Percentiles rank a stretch among this genome's conserved stretches.
Conservation (phyloP, 2,113 vertebrate species). For the Chaenocephalus aceratus region DNA sequence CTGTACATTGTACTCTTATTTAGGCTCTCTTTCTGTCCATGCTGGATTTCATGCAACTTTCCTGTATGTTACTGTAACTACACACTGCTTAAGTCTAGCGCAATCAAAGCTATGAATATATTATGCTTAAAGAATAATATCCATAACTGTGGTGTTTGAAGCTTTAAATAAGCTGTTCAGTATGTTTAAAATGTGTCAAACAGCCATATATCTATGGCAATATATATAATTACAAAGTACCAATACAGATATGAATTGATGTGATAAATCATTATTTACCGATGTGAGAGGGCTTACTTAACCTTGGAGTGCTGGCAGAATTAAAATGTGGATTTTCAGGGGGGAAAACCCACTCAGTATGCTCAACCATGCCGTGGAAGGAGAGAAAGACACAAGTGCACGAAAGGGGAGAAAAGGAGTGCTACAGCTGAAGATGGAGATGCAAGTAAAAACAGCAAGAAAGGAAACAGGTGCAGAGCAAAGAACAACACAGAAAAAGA, state of each 20-base stretch:
- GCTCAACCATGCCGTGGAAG: slow-evolving; percentile 69
- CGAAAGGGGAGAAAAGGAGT: slow-evolving; percentile 13
- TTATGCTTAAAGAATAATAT: slow-evolving; percentile 6
- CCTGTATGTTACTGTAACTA: slow-evolving; percentile 6
- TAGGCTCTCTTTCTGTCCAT: slow-evolving; percentile 19
- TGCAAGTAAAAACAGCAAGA: slow-evolving; percentile 53
- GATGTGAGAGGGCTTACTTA: slow-evolving; percentile 76
- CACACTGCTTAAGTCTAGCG: background rate
- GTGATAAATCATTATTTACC: slow-evolving; percentile 78
- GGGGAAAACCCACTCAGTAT: slow-evolving; percentile 75
- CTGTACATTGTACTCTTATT: slow-evolving; percentile 27
- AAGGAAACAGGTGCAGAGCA: slow-evolving; percentile 62
- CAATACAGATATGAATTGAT: slow-evolving; percentile 64
- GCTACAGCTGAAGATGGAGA: slow-evolving; percentile 54
- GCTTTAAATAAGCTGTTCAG: slow-evolving; percentile 9
- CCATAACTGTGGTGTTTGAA: background rate
- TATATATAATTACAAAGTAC: slow-evolving; percentile 60
- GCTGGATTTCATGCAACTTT: slow-evolving; percentile 8
- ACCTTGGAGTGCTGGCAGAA: slow-evolving; percentile 77
- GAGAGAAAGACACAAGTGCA: slow-evolving; percentile 57
- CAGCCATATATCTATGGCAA: slow-evolving; percentile 33
- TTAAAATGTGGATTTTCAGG: slow-evolving; percentile 78
- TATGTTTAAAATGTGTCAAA: slow-evolving; percentile 44
- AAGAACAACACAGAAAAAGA: slow-evolving; percentile 40
- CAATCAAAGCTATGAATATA: slow-evolving; percentile 10